These are phyloP conservation scores for Amaurobius ferox DNA, from an alignment of 2,888 invertebrate species.

Conservation along the genomic window DNA sequence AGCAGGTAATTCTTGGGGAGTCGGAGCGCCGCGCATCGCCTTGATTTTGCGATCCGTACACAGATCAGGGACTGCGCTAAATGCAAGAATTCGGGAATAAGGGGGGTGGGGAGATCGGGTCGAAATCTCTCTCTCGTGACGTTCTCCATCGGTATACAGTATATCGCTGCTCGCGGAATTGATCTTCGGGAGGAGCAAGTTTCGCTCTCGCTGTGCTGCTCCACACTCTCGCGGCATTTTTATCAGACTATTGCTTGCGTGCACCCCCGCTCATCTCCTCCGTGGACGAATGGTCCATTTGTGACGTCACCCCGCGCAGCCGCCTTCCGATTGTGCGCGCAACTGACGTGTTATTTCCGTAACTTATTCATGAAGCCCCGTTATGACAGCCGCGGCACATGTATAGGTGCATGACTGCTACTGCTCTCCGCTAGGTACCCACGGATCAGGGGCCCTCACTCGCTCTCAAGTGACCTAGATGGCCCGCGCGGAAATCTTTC, in stretches of 20 bases:
- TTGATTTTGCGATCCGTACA: too few species aligned
- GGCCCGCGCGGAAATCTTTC: conserved; percentile 36
- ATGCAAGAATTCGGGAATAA: too few species aligned
- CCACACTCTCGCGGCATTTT: conserved; percentile 35
- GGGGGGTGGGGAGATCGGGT: too few species aligned
- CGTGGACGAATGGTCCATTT: conserved; percentile 32
- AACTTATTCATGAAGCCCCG: conserved; percentile 65
- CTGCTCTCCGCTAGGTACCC: conserved; percentile 28
- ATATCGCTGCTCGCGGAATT: too few species aligned
- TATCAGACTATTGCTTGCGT: conserved; percentile 35
- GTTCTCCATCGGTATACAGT: too few species aligned
- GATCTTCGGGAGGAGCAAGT: neutral
- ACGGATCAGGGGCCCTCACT: conserved; percentile 13
- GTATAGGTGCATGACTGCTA: conserved; percentile 61
- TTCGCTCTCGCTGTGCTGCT: neutral
- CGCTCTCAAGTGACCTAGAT: conserved; percentile 47
- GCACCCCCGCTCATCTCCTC: neutral
- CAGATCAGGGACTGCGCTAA: too few species aligned
- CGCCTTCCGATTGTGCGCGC: conserved; percentile 56
- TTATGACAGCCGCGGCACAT: conserved; percentile 42
- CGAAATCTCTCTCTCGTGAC: too few species aligned
- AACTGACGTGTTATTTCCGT: conserved; percentile 69
- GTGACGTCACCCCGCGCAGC: conserved; percentile 55
- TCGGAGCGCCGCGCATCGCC: too few species aligned
- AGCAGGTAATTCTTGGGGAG: too few species aligned